phyloP scores from a whole-genome alignment of 1,140 invertebrate species.

The Matsumurasca onukii region DNA sequence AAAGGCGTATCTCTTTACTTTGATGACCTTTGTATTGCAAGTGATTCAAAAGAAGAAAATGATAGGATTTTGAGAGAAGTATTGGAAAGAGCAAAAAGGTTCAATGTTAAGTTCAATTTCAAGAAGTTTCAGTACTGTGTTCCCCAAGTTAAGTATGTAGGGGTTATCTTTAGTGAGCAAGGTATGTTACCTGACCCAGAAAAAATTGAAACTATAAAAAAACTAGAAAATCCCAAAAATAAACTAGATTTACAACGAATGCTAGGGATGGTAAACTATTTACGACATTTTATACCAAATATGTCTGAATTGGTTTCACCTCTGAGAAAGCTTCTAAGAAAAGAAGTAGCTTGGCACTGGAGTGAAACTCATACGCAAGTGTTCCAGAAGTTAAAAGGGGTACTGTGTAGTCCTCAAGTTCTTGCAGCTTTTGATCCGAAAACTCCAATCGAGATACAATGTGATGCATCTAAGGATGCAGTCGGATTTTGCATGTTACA shows the following conservation, averaged over 20 bases:
- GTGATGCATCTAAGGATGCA: conserved; percentile 38
- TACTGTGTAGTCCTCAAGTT: conserved; percentile 28
- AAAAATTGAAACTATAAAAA: conserved; percentile 41
- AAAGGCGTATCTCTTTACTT: conserved; percentile 42
- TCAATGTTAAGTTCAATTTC: conserved; percentile 39
- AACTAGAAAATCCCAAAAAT: conserved; percentile 42
- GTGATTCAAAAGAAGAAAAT: conserved; percentile 40
- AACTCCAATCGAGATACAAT: conserved; percentile 35
- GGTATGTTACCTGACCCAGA: conserved; percentile 37
- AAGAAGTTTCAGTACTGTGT: conserved; percentile 40
- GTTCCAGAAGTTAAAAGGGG: conserved; percentile 37
- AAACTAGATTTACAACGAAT: conserved; percentile 42
- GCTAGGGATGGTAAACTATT: conserved; percentile 38
- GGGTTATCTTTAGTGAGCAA: conserved; percentile 37
- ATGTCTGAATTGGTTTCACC: conserved; percentile 34
- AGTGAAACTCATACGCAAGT: conserved; percentile 5
- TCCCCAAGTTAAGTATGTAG: conserved; percentile 40
- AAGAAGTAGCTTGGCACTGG: conserved; percentile 41
- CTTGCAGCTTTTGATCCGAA: conserved; percentile 35
- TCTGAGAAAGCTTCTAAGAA: conserved; percentile 39
- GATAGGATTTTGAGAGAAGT: conserved; percentile 44
- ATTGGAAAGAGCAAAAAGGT: conserved; percentile 33
- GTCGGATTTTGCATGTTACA: conserved; percentile 43
- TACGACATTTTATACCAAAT: conserved; percentile 40
- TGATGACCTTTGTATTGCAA: conserved; percentile 44